A percentile compares a stretch with the other conserved stretches of the same genome.
These are phyloP conservation scores for Leptinotarsa defecta DNA, from an alignment of 1,140 invertebrate species.

Conservation along the genomic window DNA sequence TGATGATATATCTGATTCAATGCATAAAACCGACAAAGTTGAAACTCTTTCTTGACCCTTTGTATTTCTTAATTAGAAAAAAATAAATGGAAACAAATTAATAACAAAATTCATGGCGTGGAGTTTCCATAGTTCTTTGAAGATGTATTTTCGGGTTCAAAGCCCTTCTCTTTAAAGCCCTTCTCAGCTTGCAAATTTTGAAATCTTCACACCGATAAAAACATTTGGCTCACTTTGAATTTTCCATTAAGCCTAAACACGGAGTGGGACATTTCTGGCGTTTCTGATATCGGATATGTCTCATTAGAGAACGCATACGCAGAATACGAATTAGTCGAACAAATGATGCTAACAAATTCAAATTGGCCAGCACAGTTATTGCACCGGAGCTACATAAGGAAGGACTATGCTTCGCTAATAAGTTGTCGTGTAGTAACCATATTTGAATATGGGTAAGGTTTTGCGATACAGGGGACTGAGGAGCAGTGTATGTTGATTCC, in stretches of 20 bases:
- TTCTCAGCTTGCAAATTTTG: too few species aligned
- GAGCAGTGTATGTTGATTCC: not conserved
- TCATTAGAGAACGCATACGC: not conserved
- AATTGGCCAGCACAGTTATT: not conserved
- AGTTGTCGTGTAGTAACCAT: not conserved
- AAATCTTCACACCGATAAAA: too few species aligned
- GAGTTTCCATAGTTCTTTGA: too few species aligned
- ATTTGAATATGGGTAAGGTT: slow-evolving; percentile 6
- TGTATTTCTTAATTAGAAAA: too few species aligned
- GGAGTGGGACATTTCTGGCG: not conserved
- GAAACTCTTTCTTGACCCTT: too few species aligned
- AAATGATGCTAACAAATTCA: not conserved
- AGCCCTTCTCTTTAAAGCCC: too few species aligned
- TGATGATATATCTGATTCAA: too few species aligned
- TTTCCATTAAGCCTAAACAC: not conserved
- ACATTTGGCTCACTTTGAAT: too few species aligned
- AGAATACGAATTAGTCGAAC: not conserved
- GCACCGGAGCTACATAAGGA: slow-evolving; percentile 7
- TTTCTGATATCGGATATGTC: not conserved
- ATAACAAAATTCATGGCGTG: too few species aligned
- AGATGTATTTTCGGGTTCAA: too few species aligned
- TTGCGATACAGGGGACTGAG: not conserved
- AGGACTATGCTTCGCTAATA: not conserved
- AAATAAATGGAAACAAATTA: too few species aligned
- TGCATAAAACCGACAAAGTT: too few species aligned